Conservation (phyloP, 2,888 invertebrate genomes). For the Eupelmus urozonus region DNA sequence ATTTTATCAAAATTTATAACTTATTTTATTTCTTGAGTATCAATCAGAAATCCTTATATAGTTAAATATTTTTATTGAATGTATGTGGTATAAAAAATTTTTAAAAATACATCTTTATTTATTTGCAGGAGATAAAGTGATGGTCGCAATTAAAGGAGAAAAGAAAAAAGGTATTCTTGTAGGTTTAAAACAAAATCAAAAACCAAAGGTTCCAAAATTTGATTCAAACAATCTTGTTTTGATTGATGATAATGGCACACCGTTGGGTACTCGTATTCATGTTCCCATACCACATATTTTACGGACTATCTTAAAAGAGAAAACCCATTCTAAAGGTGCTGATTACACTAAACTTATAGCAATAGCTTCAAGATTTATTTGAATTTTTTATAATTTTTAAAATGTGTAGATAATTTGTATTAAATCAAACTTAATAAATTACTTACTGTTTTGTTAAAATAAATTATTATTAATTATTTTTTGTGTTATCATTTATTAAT, state of each 20-base stretch:
- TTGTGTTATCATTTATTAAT: too few relatives aligned
- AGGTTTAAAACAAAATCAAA: conserved; percentile 91
- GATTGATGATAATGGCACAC: conserved; percentile 95
- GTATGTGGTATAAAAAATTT: not conserved
- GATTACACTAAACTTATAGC: conserved; percentile 95
- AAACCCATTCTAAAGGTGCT: conserved; percentile 88
- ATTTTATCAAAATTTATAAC: not conserved
- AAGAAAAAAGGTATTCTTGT: conserved; percentile 96
- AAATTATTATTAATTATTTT: not conserved
- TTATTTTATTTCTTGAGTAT: not conserved
- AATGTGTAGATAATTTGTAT: conserved; percentile 21
- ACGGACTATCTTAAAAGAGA: conserved; percentile 89
- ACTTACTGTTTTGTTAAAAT: conserved; percentile 8
- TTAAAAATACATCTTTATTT: not conserved
- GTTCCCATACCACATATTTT: conserved; percentile 96
- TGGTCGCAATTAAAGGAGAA: conserved; percentile 96
- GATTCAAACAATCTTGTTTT: conserved; percentile 98
- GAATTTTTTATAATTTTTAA: conserved; percentile 45
- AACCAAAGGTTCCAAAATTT: conserved; percentile 89
- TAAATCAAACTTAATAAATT: conserved; percentile 36
- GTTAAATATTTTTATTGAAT: not conserved
- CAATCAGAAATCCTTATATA: not conserved
- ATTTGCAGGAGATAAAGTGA: conserved; percentile 88
- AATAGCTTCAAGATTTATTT: conserved; percentile 93
- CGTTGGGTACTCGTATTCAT: conserved; percentile 95